Conservation (phyloP, 2,888 invertebrate genomes). For the Tillus elongatus region DNA sequence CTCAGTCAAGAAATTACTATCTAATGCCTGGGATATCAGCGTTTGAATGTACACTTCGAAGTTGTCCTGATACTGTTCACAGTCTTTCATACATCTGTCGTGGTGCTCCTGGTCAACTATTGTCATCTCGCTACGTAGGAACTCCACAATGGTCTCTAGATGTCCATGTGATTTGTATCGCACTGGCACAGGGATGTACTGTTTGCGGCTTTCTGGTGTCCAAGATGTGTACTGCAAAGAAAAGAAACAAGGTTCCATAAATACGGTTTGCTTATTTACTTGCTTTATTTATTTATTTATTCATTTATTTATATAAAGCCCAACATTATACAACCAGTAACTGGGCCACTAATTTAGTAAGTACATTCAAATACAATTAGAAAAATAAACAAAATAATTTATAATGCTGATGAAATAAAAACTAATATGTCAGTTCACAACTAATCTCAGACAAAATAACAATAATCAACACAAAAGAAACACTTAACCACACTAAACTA, state of each 20-base stretch:
- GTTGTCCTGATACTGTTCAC: conserved; percentile 71
- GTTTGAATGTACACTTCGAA: conserved; percentile 90
- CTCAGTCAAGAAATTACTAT: conserved; percentile 81
- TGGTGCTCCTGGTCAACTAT: conserved; percentile 60
- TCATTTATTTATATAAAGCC: too few relatives aligned
- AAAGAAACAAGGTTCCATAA: too few relatives aligned
- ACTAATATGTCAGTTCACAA: too few relatives aligned
- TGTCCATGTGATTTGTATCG: conserved; percentile 67
- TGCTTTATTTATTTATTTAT: neutral
- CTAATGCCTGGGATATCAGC: conserved; percentile 79
- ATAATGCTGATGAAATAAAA: too few relatives aligned
- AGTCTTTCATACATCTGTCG: conserved; percentile 66
- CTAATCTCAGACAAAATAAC: too few relatives aligned
- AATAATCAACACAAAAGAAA: too few relatives aligned
- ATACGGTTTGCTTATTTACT: neutral
- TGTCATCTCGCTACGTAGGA: conserved; percentile 63
- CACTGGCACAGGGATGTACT: conserved; percentile 71
- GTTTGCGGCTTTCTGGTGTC: conserved; percentile 71
- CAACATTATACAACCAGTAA: too few relatives aligned
- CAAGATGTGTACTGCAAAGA: conserved; percentile 69
- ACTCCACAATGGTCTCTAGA: conserved; percentile 70
- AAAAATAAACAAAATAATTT: too few relatives aligned
- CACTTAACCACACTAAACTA: too few relatives aligned
- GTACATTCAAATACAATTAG: too few relatives aligned
- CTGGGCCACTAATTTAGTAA: too few relatives aligned